These are phyloP conservation scores for Zosterops lateralis DNA, from an alignment of 2,113 vertebrate species.

Conservation along the genomic window DNA sequence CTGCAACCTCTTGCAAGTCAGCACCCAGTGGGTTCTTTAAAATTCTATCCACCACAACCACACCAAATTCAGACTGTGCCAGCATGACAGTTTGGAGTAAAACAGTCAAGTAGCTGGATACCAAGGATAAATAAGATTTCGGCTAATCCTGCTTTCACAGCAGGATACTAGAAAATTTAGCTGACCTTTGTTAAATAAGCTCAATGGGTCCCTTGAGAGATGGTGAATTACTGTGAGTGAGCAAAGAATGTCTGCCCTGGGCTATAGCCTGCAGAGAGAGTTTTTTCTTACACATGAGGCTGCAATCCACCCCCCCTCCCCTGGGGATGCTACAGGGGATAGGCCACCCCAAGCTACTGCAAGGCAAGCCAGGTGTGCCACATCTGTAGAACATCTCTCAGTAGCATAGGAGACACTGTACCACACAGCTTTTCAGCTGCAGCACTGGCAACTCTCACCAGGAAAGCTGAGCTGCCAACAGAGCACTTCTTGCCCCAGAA, in stretches of 20 bases:
- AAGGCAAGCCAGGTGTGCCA: background rate
- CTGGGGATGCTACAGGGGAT: background rate
- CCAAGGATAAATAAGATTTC: slow-evolving; percentile 51
- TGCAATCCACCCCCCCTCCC: background rate
- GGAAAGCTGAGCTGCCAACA: background rate
- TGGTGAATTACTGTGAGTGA: background rate
- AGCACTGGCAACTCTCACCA: background rate
- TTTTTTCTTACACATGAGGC: background rate
- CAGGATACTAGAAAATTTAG: slow-evolving; percentile 58
- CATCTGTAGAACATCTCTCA: background rate
- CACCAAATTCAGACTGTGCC: background rate
- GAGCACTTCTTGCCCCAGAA: background rate
- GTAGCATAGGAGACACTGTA: background rate
- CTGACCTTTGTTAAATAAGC: slow-evolving; percentile 63
- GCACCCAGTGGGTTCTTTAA: background rate
- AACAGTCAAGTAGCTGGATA: slow-evolving; percentile 19
- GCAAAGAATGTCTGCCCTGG: background rate
- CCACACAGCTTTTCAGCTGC: background rate
- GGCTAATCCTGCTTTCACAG: slow-evolving; percentile 50
- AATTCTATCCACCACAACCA: background rate
- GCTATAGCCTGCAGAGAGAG: background rate
- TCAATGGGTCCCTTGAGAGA: slow-evolving; percentile 35
- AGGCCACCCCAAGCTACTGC: background rate
- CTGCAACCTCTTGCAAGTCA: background rate
- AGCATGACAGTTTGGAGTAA: background rate